phyloP scores from a whole-genome alignment of 2,888 invertebrate genomes.

The Lepidocyrtinus sp. region DNA sequence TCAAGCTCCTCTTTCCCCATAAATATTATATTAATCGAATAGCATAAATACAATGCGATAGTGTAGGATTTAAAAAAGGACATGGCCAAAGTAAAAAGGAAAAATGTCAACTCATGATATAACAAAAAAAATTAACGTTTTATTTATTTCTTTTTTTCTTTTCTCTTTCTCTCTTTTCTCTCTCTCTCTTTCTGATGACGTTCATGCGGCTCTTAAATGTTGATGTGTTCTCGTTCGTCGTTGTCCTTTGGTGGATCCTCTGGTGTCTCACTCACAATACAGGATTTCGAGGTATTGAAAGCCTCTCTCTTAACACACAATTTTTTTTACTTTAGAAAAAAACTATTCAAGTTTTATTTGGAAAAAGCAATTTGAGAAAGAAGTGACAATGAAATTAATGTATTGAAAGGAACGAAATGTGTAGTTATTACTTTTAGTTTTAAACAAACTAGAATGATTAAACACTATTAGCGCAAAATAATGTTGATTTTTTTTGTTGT shows the following conservation, averaged over 20 bases:
- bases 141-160: slow-evolving; percentile 22
- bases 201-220: slow-evolving; percentile 61
- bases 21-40: too few species aligned
- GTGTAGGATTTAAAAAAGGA: too few species aligned
- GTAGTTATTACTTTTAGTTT: neutral
- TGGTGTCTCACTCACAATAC: slow-evolving; percentile 63
- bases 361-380: too few species aligned
- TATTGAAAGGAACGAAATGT: too few species aligned
- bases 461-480: neutral
- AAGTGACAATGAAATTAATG: too few species aligned
- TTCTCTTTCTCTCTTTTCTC: slow-evolving; percentile 33
- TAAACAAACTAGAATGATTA: neutral
- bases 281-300: slow-evolving; percentile 70
- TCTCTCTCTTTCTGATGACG: slow-evolving; percentile 33
- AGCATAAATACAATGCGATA: too few species aligned
- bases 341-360: neutral
- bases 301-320: slow-evolving; percentile 65
- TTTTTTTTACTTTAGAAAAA: slow-evolving; percentile 42
- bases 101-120: slow-evolving; percentile 12
- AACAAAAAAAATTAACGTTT: slow-evolving; percentile 37
- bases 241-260: slow-evolving; percentile 65
- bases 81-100: too few species aligned
- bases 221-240: slow-evolving; percentile 54
- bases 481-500: neutral
- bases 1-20: slow-evolving; percentile 59